A percentile compares a stretch with the other conserved stretches of the same genome.
Conservation (phyloP, 2,797 vertebrate species). For the Champsocephalus gunnari region DNA sequence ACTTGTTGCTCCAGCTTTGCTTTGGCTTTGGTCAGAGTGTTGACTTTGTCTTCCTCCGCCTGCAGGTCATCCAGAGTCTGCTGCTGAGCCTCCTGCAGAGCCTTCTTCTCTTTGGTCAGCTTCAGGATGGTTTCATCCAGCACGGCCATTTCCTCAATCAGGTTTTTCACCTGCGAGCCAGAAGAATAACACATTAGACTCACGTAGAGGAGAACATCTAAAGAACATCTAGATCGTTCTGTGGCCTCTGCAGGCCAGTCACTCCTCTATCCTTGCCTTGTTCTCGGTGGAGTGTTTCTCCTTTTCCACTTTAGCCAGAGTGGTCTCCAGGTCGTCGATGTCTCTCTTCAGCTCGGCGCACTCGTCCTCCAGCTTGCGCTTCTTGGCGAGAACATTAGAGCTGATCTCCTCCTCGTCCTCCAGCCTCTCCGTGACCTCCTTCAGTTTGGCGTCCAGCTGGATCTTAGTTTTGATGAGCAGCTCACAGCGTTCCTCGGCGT, state of each 20-base stretch:
- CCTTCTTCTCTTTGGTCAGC: conserved; percentile 95
- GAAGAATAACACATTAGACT: background rate
- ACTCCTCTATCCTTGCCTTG: conserved; percentile 82
- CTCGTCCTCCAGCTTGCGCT: conserved; percentile 94
- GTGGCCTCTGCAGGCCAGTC: conserved; percentile 1
- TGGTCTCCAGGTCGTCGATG: conserved; percentile 94
- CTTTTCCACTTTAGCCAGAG: conserved; percentile 93
- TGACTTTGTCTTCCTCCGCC: conserved; percentile 95
- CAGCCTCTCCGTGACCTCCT: conserved; percentile 90
- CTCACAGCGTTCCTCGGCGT: conserved; percentile 94
- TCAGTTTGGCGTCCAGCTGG: conserved; percentile 92
- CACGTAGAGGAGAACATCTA: background rate
- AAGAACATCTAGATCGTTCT: background rate
- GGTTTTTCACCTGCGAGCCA: conserved; percentile 90
- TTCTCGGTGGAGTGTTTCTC: conserved; percentile 95
- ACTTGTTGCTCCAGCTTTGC: conserved; percentile 95
- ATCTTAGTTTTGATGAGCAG: conserved; percentile 95
- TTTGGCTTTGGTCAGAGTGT: conserved; percentile 91
- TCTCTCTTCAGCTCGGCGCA: conserved; percentile 95
- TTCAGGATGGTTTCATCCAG: conserved; percentile 92
- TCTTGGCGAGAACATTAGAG: conserved; percentile 88
- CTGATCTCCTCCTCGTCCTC: conserved; percentile 96
- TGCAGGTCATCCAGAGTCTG: conserved; percentile 95
- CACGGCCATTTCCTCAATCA: conserved; percentile 93
- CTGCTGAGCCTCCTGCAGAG: conserved; percentile 93